A percentile compares a stretch with the other conserved stretches of the same genome.
Evolutionary conservation across 2,113 vertebrate species (phyloP).

Genomic region (Brachyhypopomus occidentalis): DNA sequence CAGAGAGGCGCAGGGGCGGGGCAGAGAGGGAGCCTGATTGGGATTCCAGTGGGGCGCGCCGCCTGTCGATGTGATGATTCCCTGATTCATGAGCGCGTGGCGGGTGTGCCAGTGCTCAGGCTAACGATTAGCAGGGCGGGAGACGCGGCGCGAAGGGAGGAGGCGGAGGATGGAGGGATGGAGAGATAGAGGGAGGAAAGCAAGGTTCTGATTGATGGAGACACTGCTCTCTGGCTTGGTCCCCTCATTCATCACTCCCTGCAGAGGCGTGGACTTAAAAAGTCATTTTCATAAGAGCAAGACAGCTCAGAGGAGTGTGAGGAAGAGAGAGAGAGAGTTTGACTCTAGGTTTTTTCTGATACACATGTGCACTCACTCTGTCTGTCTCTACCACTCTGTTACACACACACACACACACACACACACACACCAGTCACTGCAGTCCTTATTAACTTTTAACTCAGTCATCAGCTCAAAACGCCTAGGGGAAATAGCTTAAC

Average conservation of each 20-base stretch:
- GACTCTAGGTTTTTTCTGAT: slow-evolving; percentile 14
- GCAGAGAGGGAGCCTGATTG: slow-evolving; percentile 38
- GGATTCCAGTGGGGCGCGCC: slow-evolving; percentile 40
- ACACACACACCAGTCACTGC: not conserved
- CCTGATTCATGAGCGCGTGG: slow-evolving; percentile 54
- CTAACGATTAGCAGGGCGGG: slow-evolving; percentile 46
- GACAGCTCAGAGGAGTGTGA: slow-evolving; percentile 14
- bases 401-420: not conserved
- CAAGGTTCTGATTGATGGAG: slow-evolving; percentile 34
- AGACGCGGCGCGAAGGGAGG: slow-evolving; percentile 7
- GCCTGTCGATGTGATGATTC: slow-evolving; percentile 56
- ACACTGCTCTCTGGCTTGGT: slow-evolving; percentile 32
- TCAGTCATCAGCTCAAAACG: slow-evolving; percentile 25
- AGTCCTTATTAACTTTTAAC: slow-evolving; percentile 39
- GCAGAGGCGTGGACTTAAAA: slow-evolving; percentile 54
- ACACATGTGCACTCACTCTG: slow-evolving; percentile 12
- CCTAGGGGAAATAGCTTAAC: slow-evolving; percentile 13
- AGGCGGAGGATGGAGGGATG: not conserved
- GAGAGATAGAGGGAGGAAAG: slow-evolving; percentile 22
- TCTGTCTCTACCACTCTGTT: not conserved
- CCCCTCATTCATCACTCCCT: slow-evolving; percentile 53
- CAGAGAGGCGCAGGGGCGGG: not conserved
- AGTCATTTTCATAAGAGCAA: slow-evolving; percentile 57
- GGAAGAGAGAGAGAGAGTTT: not conserved
- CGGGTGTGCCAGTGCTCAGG: slow-evolving; percentile 41